Conservation (phyloP, 2,797 vertebrate species). For the Crenuchus spilurus region DNA sequence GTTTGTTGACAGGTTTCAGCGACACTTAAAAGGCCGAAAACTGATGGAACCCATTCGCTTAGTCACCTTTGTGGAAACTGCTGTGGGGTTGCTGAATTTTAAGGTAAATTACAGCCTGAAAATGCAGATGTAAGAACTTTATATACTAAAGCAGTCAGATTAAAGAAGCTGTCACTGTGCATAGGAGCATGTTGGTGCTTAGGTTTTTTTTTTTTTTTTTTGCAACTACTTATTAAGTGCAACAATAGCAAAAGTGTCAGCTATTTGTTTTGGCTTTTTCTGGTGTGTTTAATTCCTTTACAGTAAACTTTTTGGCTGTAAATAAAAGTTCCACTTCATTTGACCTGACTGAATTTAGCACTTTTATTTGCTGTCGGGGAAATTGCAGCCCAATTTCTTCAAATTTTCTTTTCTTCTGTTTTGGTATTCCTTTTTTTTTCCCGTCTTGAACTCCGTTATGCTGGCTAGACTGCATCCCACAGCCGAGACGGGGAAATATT, state of each 20-base stretch:
- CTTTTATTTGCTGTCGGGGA: neutral
- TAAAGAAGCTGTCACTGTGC: constrained; percentile 6
- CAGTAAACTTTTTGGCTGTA: neutral
- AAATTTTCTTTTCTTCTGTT: constrained; percentile 19
- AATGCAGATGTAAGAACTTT: constrained; percentile 63
- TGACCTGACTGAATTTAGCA: neutral
- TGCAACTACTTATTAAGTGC: constrained; percentile 41
- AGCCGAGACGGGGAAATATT: constrained; percentile 67
- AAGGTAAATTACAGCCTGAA: constrained; percentile 86
- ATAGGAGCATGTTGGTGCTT: neutral
- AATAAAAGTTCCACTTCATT: neutral
- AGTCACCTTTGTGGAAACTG: constrained; percentile 98
- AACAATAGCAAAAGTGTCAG: too few species aligned
- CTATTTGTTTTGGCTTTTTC: too few species aligned
- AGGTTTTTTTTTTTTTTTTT: constrained; percentile 56
- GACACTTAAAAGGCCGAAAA: constrained; percentile 87
- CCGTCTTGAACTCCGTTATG: constrained; percentile 67
- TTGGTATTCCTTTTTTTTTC: constrained; percentile 21
- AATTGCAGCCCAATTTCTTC: constrained; percentile 12
- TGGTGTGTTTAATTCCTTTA: too few species aligned
- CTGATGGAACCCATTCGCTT: constrained; percentile 91
- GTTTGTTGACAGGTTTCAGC: constrained; percentile 96
- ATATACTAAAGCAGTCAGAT: constrained; percentile 48
- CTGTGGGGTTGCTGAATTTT: constrained; percentile 96
- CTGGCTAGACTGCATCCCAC: constrained; percentile 71